These are phyloP conservation scores for Blastobasis adustella DNA, from an alignment of 2,888 invertebrate genomes.

Conservation along the genomic window DNA sequence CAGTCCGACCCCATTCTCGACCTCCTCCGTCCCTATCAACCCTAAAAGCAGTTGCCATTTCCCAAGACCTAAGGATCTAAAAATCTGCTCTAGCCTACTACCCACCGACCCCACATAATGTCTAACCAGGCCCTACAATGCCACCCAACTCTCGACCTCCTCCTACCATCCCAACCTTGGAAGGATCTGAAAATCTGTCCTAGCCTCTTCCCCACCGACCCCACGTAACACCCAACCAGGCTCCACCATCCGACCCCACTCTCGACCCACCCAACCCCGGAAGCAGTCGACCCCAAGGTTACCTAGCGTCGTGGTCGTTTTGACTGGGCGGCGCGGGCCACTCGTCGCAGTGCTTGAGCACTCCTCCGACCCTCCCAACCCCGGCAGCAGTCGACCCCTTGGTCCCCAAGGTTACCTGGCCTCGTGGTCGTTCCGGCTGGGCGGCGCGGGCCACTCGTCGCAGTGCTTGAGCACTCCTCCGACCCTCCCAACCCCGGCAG, in stretches of 20 bases:
- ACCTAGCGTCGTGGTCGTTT: slow-evolving; percentile 38
- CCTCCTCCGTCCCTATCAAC: background rate
- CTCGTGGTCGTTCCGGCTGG: slow-evolving; percentile 28
- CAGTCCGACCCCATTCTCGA: background rate
- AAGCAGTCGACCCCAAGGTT: background rate
- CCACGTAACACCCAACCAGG: too few species aligned
- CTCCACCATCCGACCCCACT: too few species aligned
- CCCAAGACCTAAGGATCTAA: too few species aligned
- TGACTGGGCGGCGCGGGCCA: slow-evolving; percentile 36
- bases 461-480: slow-evolving; percentile 44
- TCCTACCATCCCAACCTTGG: background rate
- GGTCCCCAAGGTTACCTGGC: slow-evolving; percentile 24
- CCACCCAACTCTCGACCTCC: too few species aligned
- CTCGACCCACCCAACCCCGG: background rate
- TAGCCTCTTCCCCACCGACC: too few species aligned
- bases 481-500: background rate
- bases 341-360: slow-evolving; percentile 52
- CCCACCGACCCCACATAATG: too few species aligned
- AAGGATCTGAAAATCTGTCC: background rate
- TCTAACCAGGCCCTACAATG: too few species aligned
- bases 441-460: slow-evolving; percentile 46
- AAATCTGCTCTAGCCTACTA: too few species aligned
- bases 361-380: slow-evolving; percentile 10
- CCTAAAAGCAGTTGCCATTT: too few species aligned
- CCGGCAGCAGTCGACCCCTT: background rate